Evolutionary conservation across 64 coral and sea anemone species (phyloP), one percentile per base, ranked within the genome.

Genomic region (Stichodactyla mertensii): DNA sequence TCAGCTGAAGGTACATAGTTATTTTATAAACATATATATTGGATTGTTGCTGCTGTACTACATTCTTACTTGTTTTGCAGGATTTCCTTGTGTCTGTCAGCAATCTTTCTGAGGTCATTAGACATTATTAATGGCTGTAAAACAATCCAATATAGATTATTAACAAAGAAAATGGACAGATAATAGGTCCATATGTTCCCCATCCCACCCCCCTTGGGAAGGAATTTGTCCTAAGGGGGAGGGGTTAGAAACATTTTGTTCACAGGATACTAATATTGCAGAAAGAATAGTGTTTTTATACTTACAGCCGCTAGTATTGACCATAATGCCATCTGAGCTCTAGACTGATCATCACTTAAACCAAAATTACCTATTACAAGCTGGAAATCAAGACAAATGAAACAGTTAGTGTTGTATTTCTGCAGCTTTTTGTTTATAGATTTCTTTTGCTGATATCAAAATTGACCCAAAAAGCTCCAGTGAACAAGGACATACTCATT

Each of bases 241-340:
- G 36, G 36, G 36, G 36, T 45, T 45, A 45, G 36, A 45, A 45
- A 45, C 36, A 45, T 3, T 45, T 45, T 45, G 36, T 45, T 45
- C 36, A 45, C 36, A 45, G 36, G 36, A 45, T 45, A 45, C 36
- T 45, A 45, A 45, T 45, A 2, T 45, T 45, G 36, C 1, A 45
- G 36, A 45, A 45, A 45, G 36, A 45, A 45, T 45, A 2, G 36
- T 45, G 36, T 45, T 45, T 45, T 19, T 11, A 2, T 79, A 89
- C 91, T 93, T 90, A 96, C 94, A 10, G 94, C 90, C 53, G 94
- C 94, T 74, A 96, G 67, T 61, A 96, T 89, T 80, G 94, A 87
- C 94, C 94, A 96, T 67, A 96, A 56, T 61, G 84, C 94, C 91
- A 96, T 92, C 88, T 96, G 94, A 16, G 94, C 94, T 92, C 90